These are phyloP conservation scores for Atrichornis clamosus DNA, from an alignment of 2,113 vertebrate species.

Conservation along the genomic window DNA sequence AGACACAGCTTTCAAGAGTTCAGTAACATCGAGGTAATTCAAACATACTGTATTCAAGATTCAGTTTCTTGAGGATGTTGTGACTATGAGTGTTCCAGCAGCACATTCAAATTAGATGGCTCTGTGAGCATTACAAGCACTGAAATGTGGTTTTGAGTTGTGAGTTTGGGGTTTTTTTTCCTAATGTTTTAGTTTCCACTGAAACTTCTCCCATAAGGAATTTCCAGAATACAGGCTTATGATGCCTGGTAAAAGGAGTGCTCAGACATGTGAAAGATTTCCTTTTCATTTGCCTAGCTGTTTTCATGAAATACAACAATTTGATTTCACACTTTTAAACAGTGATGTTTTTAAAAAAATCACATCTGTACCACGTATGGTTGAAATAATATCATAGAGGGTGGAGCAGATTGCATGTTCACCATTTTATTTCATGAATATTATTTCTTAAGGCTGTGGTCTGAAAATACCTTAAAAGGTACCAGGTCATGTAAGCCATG, in stretches of 20 bases:
- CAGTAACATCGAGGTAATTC: neutral
- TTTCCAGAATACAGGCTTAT: neutral
- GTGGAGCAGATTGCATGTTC: neutral
- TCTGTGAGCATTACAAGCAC: neutral
- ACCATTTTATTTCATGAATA: neutral
- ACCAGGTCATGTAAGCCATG: neutral
- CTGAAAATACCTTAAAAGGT: neutral
- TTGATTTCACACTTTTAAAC: rapidly evolving
- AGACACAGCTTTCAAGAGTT: neutral
- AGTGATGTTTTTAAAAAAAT: no score
- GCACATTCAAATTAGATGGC: neutral
- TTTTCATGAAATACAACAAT: neutral
- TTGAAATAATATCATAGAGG: neutral
- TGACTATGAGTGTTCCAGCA: neutral
- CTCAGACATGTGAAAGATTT: neutral
- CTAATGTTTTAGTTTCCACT: neutral
- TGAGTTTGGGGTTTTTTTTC: neutral
- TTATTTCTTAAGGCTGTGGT: neutral
- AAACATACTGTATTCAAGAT: neutral
- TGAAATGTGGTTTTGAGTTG: neutral
- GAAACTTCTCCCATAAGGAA: neutral
- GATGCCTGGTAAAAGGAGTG: neutral
- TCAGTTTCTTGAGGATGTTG: neutral
- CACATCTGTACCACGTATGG: neutral
- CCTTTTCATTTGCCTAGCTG: neutral